A percentile compares a stretch with the other conserved stretches of the same genome.
These are phyloP conservation scores for Hyperopisus bebe DNA, from an alignment of 2,113 vertebrate species.

Conservation along the genomic window DNA sequence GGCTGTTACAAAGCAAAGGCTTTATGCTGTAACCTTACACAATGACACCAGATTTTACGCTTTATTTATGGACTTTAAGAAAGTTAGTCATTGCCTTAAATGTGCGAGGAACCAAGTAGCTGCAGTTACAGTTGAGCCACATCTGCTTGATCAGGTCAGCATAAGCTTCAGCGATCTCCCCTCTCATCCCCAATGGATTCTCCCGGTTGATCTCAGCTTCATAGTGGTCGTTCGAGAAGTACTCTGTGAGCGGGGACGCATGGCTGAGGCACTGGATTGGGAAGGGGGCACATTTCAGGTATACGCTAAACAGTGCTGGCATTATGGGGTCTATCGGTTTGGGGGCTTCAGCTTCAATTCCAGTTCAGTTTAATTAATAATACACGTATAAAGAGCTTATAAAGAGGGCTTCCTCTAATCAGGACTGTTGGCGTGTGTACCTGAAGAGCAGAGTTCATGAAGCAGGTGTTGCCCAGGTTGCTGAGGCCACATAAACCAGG, in stretches of 20 bases:
- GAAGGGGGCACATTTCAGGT: not conserved
- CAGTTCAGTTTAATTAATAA: not conserved
- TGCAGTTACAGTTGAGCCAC: constrained; percentile 79
- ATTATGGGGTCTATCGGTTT: not conserved
- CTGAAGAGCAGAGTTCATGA: constrained; percentile 98
- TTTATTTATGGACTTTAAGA: not conserved
- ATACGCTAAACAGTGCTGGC: not conserved
- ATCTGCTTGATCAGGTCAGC: constrained; percentile 94
- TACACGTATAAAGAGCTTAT: not conserved
- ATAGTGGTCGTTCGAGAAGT: constrained; percentile 86
- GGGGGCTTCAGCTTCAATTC: not conserved
- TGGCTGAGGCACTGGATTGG: constrained; percentile 85
- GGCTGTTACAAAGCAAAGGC: not conserved
- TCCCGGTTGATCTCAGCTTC: constrained; percentile 90
- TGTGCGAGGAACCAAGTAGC: constrained; percentile 80
- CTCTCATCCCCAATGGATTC: constrained; percentile 94
- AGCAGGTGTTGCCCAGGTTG: constrained; percentile 96
- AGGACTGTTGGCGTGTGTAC: constrained; percentile 45
- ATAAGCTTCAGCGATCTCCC: constrained; percentile 91
- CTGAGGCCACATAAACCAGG: constrained; percentile 91
- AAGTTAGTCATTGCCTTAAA: constrained; percentile 75
- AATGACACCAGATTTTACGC: not conserved
- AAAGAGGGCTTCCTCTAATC: not conserved
- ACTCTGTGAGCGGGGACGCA: constrained; percentile 81
- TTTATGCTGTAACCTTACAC: not conserved